phyloP scores from a whole-genome alignment of 2,113 vertebrate species.

The Haemorhous mexicanus region DNA sequence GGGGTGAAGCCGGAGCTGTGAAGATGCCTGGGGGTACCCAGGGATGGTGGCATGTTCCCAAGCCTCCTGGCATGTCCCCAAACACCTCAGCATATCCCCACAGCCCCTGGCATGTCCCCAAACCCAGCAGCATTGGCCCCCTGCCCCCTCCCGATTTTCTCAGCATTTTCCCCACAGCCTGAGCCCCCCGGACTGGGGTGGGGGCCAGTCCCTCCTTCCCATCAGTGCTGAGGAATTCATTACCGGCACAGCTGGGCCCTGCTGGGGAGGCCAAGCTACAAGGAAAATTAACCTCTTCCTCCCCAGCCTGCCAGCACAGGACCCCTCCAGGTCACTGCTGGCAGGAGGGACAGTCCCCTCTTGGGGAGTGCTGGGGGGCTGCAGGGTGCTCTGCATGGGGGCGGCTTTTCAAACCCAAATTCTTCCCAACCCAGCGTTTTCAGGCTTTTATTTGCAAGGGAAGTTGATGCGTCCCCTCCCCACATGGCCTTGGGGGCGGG shows the following conservation, averaged over 20 bases:
- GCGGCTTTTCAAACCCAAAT: neutral
- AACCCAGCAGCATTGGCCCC: neutral
- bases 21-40: neutral
- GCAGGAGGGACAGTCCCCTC: neutral
- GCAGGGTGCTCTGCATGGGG: rapidly evolving
- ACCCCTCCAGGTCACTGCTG: neutral
- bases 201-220: neutral
- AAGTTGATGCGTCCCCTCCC: neutral
- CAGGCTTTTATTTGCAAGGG: neutral
- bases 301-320: neutral
- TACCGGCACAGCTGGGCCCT: conserved; percentile 31
- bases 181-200: neutral
- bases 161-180: neutral
- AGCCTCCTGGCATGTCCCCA: neutral
- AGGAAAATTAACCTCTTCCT: conserved; percentile 19
- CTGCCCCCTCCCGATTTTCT: neutral
- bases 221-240: conserved; percentile 32
- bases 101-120: neutral
- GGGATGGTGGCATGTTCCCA: neutral
- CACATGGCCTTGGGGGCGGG: neutral
- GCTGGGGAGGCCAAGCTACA: neutral
- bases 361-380: neutral
- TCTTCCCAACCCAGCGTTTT: neutral
- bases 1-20: neutral
- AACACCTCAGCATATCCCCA: neutral